Evolutionary conservation across 2,888 invertebrate genomes (phyloP), one percentile per base, ranked within the genome.

Genomic region (Sinelater perroti): DNA sequence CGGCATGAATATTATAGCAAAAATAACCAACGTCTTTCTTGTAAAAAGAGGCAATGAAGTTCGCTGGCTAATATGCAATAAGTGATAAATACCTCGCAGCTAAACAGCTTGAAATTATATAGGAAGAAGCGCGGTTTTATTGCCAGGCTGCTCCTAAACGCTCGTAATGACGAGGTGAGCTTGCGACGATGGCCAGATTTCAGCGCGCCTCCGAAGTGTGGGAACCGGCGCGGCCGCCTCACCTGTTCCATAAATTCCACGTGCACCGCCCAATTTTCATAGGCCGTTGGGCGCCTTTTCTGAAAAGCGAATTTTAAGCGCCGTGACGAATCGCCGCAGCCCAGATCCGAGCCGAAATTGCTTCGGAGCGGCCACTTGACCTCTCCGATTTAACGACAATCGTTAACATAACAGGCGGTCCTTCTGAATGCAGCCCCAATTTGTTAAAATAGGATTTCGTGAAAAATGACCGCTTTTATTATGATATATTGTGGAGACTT

Each of bases 401-500:
- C 54, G 64, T 60, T 61, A 58, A 57, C 55, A 53, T 60, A 56
- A 59, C 61, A 58, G 64, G 63, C 65, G 63, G 61, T 56, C 61
- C 40, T 50, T 57, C 59, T 56, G 61, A 62, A 64, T 61, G 63
- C 60, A 66, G 68, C 67, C 66, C 67, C 72, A 72, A 71, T 72
- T 71, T 70, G 70, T 70, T 70, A 68, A 66, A 64, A 68, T 68
- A 63, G 67, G 66, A 67, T 67, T 68, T 67, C 67, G 62, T 70
- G 72, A 72, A 70, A 72, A 72, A 72, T 72, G 71, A 69, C 67
- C 68, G 65, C 64, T 66, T 71, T 72, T 71, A 72, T 70, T 70
- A 70, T 72, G 72, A 72, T 72, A 69, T 71, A 72, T 71, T 56
- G 63, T 51, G 17, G 44, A 31, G 55, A 49, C 53, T 45, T 33